phyloP scores from a whole-genome alignment of 2,797 vertebrate species.

The Acrossocheilus fasciatus region DNA sequence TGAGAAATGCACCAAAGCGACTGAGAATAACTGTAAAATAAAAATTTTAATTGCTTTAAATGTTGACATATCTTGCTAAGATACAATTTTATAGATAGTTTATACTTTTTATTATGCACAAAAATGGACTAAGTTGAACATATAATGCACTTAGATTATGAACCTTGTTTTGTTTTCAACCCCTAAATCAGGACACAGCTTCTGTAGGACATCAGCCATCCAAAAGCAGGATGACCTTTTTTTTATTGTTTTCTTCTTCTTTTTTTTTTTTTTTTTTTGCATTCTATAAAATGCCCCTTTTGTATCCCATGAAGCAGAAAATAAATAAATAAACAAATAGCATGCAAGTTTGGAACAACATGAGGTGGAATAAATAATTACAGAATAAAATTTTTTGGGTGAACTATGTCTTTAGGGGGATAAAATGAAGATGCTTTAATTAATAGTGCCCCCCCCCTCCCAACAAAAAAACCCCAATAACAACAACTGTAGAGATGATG shows the following conservation, averaged over 20 bases:
- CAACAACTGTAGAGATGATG: not conserved
- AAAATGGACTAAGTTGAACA: not conserved
- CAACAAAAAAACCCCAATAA: not conserved
- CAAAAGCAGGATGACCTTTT: not conserved
- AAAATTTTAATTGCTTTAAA: too few relatives aligned
- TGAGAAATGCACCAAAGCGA: too few relatives aligned
- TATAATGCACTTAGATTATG: not conserved
- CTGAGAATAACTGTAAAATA: too few relatives aligned
- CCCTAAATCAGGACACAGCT: not conserved
- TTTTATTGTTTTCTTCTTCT: not conserved
- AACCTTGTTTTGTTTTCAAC: not conserved
- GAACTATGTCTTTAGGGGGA: not conserved
- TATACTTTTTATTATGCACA: not conserved
- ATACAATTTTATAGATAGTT: not conserved
- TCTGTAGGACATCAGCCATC: not conserved
- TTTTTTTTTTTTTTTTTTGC: too few relatives aligned
- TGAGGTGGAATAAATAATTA: not conserved
- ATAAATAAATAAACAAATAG: not conserved
- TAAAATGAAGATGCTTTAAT: slow-evolving; percentile 13
- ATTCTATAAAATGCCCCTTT: not conserved
- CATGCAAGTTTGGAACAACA: not conserved
- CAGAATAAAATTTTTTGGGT: not conserved
- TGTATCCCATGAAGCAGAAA: not conserved
- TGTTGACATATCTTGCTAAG: not conserved
- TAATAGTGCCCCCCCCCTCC: not conserved